These are phyloP conservation scores for Sciaenops ocellatus DNA, from an alignment of 2,797 vertebrate species.

Conservation along the genomic window DNA sequence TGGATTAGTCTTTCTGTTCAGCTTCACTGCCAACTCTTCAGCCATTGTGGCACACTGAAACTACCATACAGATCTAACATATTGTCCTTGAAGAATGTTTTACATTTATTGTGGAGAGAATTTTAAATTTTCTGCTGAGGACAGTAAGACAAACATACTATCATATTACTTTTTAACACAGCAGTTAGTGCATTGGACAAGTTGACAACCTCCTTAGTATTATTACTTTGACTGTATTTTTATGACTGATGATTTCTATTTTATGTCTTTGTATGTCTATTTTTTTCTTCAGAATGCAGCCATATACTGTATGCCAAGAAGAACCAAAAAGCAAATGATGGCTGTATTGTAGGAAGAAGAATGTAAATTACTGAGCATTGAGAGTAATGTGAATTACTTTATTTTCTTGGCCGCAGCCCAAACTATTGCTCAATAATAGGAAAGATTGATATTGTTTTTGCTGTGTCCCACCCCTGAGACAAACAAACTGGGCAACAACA, in stretches of 20 bases:
- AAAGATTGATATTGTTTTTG: conserved; percentile 48
- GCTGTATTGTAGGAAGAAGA: background rate
- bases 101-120: background rate
- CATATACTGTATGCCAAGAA: background rate
- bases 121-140: background rate
- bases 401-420: conserved; percentile 20
- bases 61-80: background rate
- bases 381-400: background rate
- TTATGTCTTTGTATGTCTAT: conserved; percentile 3
- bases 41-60: background rate
- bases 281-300: background rate
- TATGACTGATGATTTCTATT: background rate
- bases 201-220: background rate
- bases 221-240: background rate
- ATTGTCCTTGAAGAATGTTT: background rate
- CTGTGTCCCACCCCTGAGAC: conserved; percentile 27
- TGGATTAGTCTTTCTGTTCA: background rate
- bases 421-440: conserved; percentile 23
- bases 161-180: background rate
- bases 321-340: background rate
- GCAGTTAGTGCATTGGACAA: background rate
- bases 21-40: background rate
- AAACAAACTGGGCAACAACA: conserved; percentile 50
- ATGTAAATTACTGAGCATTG: conserved; percentile 2
- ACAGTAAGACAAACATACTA: background rate